These are phyloP conservation scores for Carduelis carduelis DNA, from an alignment of 2,797 vertebrate genomes.

Conservation along the genomic window DNA sequence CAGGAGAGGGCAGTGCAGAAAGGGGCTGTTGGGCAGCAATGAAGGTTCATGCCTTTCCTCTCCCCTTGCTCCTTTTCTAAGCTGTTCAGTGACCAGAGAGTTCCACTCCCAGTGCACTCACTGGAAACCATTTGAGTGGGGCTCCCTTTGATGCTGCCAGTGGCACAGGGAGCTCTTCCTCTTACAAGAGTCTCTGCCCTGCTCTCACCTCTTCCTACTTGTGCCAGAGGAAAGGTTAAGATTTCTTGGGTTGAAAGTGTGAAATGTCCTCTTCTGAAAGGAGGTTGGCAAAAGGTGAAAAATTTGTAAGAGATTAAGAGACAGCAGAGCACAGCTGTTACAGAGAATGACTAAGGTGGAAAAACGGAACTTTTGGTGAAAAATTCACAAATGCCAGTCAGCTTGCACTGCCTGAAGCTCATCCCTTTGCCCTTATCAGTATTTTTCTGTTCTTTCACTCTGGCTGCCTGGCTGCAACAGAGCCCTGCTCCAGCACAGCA, in stretches of 20 bases:
- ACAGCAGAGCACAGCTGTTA: background rate
- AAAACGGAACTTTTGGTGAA: background rate
- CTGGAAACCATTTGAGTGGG: background rate
- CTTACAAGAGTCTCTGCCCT: background rate
- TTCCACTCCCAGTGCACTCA: background rate
- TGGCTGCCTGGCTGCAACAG: background rate
- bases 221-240: background rate
- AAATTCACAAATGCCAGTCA: background rate
- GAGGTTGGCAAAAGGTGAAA: background rate
- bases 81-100: background rate
- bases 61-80: background rate
- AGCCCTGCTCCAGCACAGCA: background rate
- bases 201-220: background rate
- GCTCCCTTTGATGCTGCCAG: background rate
- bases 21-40: background rate
- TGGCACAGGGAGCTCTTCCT: background rate
- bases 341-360: background rate
- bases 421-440: background rate
- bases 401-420: background rate
- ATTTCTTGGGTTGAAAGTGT: background rate
- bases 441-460: background rate
- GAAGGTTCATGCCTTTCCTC: background rate
- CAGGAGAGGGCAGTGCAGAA: background rate
- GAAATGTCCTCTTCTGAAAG: background rate
- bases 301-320: background rate